Percentiles rank a stretch among this genome's conserved stretches.
Conservation (phyloP, 2,113 vertebrate species). For the Carassius gibelio region DNA sequence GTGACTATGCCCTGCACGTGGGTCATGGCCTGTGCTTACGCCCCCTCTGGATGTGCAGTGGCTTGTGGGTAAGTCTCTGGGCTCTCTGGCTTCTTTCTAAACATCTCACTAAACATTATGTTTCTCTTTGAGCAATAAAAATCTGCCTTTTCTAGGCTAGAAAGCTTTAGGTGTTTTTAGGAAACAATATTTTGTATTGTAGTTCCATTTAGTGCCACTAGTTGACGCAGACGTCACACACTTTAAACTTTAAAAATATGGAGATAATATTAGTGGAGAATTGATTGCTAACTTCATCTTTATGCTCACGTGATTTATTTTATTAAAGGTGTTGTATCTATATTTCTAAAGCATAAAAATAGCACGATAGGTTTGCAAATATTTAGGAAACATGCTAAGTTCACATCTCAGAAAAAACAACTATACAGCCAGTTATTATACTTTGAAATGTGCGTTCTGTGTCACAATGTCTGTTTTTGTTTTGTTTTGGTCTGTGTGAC, state of each 20-base stretch:
- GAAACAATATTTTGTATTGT: neutral
- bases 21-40: slow-evolving; percentile 98
- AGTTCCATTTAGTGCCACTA: neutral
- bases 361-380: too few species aligned
- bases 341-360: too few species aligned
- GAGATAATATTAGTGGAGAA: neutral
- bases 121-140: neutral
- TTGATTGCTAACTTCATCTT: neutral
- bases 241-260: neutral
- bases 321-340: neutral
- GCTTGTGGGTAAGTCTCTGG: slow-evolving; percentile 89
- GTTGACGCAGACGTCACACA: too few species aligned
- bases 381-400: too few species aligned
- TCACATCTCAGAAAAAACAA: too few species aligned
- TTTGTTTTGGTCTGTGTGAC: too few species aligned
- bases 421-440: too few species aligned
- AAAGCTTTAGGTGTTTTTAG: neutral
- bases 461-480: too few species aligned
- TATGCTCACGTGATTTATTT: neutral
- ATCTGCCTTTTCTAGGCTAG: neutral
- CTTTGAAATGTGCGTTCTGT: too few species aligned
- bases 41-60: slow-evolving; percentile 94
- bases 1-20: slow-evolving; percentile 99
- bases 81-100: neutral
- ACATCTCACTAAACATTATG: neutral